A percentile compares a stretch with the other conserved stretches of the same genome.
phyloP scores from a whole-genome alignment of 2,888 invertebrate genomes.

The Thecocarcelia acutangulata region DNA sequence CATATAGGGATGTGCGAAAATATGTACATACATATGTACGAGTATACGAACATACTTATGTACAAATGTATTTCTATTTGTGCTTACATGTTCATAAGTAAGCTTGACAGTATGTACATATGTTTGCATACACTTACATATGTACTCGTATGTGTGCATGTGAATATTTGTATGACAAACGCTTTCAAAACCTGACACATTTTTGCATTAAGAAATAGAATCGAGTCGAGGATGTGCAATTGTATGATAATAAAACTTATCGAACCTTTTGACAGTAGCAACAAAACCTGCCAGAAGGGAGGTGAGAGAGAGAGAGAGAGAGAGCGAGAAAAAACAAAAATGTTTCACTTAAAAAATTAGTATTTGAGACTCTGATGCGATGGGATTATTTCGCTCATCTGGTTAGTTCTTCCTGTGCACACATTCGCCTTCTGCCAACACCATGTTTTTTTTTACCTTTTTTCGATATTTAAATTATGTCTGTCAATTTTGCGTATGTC shows the following conservation, averaged over 20 bases:
- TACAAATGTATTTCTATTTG: too few species aligned
- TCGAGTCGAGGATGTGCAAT: conserved; percentile 48
- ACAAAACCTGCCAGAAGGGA: conserved; percentile 10
- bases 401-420: not conserved
- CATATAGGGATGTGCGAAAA: too few species aligned
- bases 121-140: too few species aligned
- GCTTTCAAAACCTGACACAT: conserved; percentile 57
- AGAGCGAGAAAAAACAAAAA: conserved; percentile 38
- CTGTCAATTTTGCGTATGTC: conserved; percentile 64
- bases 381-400: conserved; percentile 37
- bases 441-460: not conserved
- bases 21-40: too few species aligned
- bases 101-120: too few species aligned
- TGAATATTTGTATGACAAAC: conserved; percentile 15
- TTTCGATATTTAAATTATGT: conserved; percentile 39
- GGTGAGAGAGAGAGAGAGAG: conserved; percentile 1
- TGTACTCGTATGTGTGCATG: too few species aligned
- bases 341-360: conserved; percentile 62
- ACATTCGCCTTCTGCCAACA: conserved; percentile 11
- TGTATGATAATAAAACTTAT: conserved; percentile 32
- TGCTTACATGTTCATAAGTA: too few species aligned
- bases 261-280: conserved; percentile 30
- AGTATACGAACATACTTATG: too few species aligned
- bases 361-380: conserved; percentile 30
- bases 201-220: conserved; percentile 44